phyloP scores from a whole-genome alignment of 2,888 invertebrate genomes.

The Agrochola lota region DNA sequence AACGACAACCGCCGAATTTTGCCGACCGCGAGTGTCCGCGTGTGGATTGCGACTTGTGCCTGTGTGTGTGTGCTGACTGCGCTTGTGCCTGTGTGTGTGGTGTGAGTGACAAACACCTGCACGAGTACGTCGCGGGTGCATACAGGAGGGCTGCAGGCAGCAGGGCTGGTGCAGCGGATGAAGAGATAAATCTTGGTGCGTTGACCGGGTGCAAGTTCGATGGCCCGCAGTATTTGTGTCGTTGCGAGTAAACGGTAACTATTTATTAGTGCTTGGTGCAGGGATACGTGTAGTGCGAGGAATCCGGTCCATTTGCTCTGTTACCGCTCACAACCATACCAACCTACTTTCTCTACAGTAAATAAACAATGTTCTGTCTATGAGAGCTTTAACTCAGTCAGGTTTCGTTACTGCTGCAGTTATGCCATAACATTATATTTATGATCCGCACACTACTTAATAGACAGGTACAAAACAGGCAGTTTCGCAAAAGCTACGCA shows the following conservation, averaged over 20 bases:
- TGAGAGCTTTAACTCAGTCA: slow-evolving; percentile 41
- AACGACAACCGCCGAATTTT: slow-evolving; percentile 68
- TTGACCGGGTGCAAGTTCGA: slow-evolving; percentile 82
- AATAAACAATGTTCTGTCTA: slow-evolving; percentile 60
- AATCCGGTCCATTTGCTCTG: slow-evolving; percentile 63
- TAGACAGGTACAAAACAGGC: slow-evolving; percentile 9
- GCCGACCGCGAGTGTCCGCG: slow-evolving; percentile 58
- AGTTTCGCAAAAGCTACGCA: slow-evolving; percentile 5
- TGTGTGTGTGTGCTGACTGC: slow-evolving; percentile 55
- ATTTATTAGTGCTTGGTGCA: slow-evolving; percentile 66
- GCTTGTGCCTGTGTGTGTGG: slow-evolving; percentile 56
- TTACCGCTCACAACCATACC: slow-evolving; percentile 36
- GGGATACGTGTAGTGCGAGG: slow-evolving; percentile 55
- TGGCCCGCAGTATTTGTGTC: slow-evolving; percentile 74
- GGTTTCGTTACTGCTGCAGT: slow-evolving; percentile 11
- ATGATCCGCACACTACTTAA: slow-evolving; percentile 27
- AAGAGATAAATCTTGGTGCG: slow-evolving; percentile 80
- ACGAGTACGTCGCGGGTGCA: slow-evolving; percentile 47
- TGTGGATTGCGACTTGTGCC: slow-evolving; percentile 53
- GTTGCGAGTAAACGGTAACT: slow-evolving; percentile 78
- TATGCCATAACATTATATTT: slow-evolving; percentile 24
- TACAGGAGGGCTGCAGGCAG: slow-evolving; percentile 66
- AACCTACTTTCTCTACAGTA: slow-evolving; percentile 60
- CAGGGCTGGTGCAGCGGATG: slow-evolving; percentile 72
- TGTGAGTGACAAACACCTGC: slow-evolving; percentile 57